Conservation (phyloP, 2,888 invertebrate genomes). For the Eupeodes latifasciatus region DNA sequence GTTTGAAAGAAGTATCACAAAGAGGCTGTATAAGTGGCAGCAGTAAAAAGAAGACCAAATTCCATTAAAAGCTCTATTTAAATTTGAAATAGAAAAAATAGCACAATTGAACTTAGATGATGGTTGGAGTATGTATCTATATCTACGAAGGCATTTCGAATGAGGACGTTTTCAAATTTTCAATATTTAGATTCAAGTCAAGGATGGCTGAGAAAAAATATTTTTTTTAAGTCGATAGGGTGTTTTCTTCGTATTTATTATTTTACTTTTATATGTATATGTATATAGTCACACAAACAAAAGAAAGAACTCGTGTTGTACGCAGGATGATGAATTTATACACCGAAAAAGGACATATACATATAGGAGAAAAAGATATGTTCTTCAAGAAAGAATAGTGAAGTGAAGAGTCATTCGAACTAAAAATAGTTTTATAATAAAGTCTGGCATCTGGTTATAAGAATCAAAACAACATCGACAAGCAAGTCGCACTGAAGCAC, state of each 20-base stretch:
- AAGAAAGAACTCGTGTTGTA: too few species aligned
- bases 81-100: slow-evolving; percentile 41
- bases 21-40: slow-evolving; percentile 23
- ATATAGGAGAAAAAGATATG: too few species aligned
- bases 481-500: too few species aligned
- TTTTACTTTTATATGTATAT: too few species aligned
- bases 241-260: neutral
- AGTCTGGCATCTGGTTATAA: too few species aligned
- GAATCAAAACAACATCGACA: too few species aligned
- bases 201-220: neutral
- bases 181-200: slow-evolving; percentile 9
- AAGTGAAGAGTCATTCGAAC: too few species aligned
- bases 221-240: neutral
- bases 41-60: slow-evolving; percentile 41
- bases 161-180: neutral
- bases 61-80: slow-evolving; percentile 58
- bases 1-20: slow-evolving; percentile 40
- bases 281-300: too few species aligned
- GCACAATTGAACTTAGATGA: slow-evolving; percentile 55
- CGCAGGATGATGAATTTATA: too few species aligned
- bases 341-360: too few species aligned
- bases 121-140: neutral
- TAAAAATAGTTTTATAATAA: too few species aligned
- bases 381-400: too few species aligned
- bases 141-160: neutral